Conservation (phyloP, 2,888 invertebrate species). For the Oeneis ivallda region DNA sequence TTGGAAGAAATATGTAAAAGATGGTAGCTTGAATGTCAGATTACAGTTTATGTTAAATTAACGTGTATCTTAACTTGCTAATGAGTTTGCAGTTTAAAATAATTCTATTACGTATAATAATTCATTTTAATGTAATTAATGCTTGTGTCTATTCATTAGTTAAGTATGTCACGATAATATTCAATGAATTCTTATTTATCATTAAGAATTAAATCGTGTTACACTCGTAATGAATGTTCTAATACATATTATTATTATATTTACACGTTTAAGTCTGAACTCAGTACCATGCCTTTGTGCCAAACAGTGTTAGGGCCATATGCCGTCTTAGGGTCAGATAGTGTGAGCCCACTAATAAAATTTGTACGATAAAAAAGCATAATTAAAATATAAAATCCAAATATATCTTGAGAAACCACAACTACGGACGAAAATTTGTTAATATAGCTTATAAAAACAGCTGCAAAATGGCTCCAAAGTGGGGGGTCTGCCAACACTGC, state of each 20-base stretch:
- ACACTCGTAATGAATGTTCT: conserved; percentile 4
- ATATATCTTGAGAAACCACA: too few relatives aligned
- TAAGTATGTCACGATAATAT: conserved; percentile 2
- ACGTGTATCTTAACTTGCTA: background rate
- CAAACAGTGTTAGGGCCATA: background rate
- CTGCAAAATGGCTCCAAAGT: too few relatives aligned
- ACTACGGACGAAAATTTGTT: too few relatives aligned
- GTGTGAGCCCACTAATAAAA: background rate
- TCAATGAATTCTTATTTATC: conserved; percentile 3
- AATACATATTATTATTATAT: background rate
- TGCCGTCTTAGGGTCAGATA: background rate
- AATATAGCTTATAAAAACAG: too few relatives aligned
- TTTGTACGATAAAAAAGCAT: too few relatives aligned
- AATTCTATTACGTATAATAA: background rate
- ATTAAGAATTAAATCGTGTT: background rate
- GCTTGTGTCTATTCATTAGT: background rate
- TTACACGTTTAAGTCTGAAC: conserved; percentile 1
- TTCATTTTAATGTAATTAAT: conserved; percentile 12
- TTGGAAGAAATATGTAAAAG: conserved; percentile 15
- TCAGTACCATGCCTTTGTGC: background rate
- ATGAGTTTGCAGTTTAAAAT: background rate
- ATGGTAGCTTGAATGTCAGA: conserved; percentile 9
- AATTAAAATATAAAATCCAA: too few relatives aligned
- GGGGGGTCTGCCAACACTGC: too few relatives aligned
- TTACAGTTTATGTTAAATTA: conserved; percentile 6